phyloP scores from a whole-genome alignment of 1,140 invertebrate genomes.

The Drosophila guanche region DNA sequence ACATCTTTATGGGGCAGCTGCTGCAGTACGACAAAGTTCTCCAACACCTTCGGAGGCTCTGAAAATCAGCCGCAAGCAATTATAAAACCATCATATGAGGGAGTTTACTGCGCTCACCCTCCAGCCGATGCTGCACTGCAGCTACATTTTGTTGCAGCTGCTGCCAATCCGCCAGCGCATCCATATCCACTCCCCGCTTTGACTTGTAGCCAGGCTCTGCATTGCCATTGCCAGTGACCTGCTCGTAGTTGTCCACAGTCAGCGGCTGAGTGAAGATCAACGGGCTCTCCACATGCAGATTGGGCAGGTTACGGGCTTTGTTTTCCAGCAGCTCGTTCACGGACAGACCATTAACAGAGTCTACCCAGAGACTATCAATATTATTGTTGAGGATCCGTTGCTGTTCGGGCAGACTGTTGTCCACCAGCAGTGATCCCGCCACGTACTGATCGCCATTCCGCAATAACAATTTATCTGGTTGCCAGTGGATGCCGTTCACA shows the following conservation, averaged over 20 bases:
- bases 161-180: slow-evolving; percentile 31
- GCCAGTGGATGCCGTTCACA: slow-evolving; percentile 64
- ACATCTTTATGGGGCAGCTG: slow-evolving; percentile 42
- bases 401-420: slow-evolving; percentile 43
- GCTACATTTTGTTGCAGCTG: slow-evolving; percentile 43
- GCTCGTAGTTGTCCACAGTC: slow-evolving; percentile 55
- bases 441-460: slow-evolving; percentile 54
- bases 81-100: not conserved
- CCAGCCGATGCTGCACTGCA: slow-evolving; percentile 49
- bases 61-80: not conserved
- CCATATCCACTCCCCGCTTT: slow-evolving; percentile 26
- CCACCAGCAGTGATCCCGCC: slow-evolving; percentile 56
- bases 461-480: slow-evolving; percentile 51
- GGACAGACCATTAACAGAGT: slow-evolving; percentile 59
- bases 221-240: slow-evolving; percentile 14
- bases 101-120: slow-evolving; percentile 21
- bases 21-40: slow-evolving; percentile 51
- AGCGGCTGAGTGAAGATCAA: slow-evolving; percentile 65
- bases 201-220: slow-evolving; percentile 27
- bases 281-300: slow-evolving; percentile 61
- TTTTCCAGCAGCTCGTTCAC: slow-evolving; percentile 62
- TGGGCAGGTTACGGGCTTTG: slow-evolving; percentile 59
- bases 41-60: slow-evolving; percentile 49
- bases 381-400: slow-evolving; percentile 64
- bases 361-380: slow-evolving; percentile 65